Evolutionary conservation across 2,113 vertebrate genomes (phyloP), one percentile per base, ranked within the genome.

Genomic region (Ageneiosus marmoratus): DNA sequence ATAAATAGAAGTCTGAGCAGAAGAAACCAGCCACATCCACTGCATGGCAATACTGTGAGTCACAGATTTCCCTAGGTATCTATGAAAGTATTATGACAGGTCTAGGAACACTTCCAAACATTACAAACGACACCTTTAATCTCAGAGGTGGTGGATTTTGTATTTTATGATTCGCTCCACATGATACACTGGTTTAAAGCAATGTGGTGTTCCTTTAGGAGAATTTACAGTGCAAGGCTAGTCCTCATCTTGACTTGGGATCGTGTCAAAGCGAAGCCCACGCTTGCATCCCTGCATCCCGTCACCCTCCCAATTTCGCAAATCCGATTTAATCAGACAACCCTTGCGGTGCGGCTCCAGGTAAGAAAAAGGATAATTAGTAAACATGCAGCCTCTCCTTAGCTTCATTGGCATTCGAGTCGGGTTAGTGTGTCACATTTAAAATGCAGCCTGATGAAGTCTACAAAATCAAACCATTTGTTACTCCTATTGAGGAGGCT

Each of bases 381-480:
- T 98, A 99, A 99, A 98, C 98, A 99, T 96, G 96, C 96, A 95
- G 96, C 96, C 96, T 95, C 97, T 97, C 95, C 95, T 95, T 94
- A 92, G 96, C 96, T 97, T 99, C 97, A 99, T 99, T 99, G 98
- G 97, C 97, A 99, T 99, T 99, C 98, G 96, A 96, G 95, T 94
- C 95, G 97, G 97, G 97, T 97, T 95, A 96, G 96, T 97, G 96
- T 96, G 97, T 98, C 96, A 96, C 97, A 98, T 99, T 99, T 99
- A 98, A 99, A 98, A 99, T 99, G 97, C 97, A 97, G 97, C 96
- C 97, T 99, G 98, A 99, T 98, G 97, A 98, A 98, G 97, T 98
- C 97, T 97, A 98, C 97, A 97, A 99, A 99, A 98, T 99, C 97
- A 99, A 99, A 99, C 97, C 97, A 99, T 99, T 99, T 99, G 98